phyloP scores from a whole-genome alignment of 2,888 invertebrate genomes.

The Imbricaverruca yamaguchii region DNA sequence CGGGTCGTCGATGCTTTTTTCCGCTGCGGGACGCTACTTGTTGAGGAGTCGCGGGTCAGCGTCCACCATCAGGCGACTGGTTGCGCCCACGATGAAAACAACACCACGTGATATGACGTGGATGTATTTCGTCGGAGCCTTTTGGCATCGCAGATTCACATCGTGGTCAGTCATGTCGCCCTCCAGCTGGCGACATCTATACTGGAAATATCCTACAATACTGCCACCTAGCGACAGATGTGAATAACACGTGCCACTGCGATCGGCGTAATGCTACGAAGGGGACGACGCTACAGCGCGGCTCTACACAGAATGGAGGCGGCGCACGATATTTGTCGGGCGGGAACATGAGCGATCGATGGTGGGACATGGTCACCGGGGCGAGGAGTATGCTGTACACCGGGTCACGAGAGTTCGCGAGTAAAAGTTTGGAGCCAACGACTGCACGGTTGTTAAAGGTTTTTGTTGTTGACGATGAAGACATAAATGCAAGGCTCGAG shows the following conservation, averaged over 20 bases:
- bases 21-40: no score
- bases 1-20: no score
- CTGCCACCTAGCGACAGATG: slow-evolving; percentile 7
- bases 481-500: no score
- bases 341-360: not conserved
- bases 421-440: no score
- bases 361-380: not conserved
- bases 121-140: not conserved
- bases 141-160: slow-evolving; percentile 6
- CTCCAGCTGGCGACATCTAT: not conserved
- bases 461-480: no score
- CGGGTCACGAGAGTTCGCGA: not conserved
- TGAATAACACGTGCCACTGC: not conserved
- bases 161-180: not conserved
- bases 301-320: not conserved
- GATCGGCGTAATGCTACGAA: not conserved
- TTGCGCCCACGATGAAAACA: not conserved
- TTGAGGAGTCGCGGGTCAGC: not conserved
- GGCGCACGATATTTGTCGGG: not conserved
- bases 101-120: not conserved
- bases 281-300: not conserved
- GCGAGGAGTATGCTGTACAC: not conserved
- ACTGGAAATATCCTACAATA: slow-evolving; percentile 10
- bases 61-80: not conserved
- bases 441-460: no score